Conservation (phyloP, 1,140 invertebrate genomes). For the Drosophila repletoides region DNA sequence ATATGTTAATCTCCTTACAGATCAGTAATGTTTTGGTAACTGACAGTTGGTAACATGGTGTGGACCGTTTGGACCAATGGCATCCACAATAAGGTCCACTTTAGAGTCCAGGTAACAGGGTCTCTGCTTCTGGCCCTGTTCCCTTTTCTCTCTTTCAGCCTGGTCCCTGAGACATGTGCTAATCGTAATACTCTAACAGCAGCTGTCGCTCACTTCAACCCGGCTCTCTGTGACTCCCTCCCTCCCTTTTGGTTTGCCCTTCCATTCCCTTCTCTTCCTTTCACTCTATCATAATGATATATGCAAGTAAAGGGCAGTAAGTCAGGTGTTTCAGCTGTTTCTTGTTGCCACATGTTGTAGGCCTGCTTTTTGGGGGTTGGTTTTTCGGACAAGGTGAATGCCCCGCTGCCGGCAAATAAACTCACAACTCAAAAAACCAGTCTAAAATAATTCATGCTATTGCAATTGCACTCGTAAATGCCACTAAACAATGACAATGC, state of each 20-base stretch:
- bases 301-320: constrained; percentile 26
- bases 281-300: constrained; percentile 15
- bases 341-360: no score
- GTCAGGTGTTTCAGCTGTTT: constrained; percentile 61
- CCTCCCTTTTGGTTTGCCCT: not conserved
- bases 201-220: constrained; percentile 7
- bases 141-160: no score
- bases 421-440: constrained; percentile 45
- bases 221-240: not conserved
- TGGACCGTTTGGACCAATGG: no score
- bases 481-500: constrained; percentile 64
- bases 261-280: not conserved
- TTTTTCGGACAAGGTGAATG: constrained; percentile 67
- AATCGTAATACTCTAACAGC: constrained; percentile 1
- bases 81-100: constrained; percentile 29
- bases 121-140: constrained; percentile 3
- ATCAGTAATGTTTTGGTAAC: no score
- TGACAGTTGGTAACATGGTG: no score
- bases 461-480: constrained; percentile 46
- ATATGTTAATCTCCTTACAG: no score
- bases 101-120: constrained; percentile 19
- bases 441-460: constrained; percentile 55
- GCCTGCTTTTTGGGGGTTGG: constrained; percentile 44
- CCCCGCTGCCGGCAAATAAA: constrained; percentile 32
- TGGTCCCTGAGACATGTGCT: constrained; percentile 35